Conservation (phyloP, 2,113 vertebrate species). For the Stomatorhinus ivindoensis region DNA sequence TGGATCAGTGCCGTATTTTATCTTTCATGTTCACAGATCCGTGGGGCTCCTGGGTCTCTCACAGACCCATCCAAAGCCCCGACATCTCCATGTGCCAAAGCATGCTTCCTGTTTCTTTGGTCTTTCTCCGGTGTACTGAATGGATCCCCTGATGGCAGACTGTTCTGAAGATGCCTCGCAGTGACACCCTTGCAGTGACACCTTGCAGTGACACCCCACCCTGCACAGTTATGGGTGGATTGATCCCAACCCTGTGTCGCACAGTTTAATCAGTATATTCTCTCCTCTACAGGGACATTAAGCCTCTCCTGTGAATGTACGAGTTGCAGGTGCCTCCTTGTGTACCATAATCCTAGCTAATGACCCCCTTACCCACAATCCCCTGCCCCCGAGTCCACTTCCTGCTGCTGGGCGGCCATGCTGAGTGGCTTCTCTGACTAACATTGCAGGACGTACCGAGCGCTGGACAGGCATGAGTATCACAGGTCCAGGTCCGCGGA, state of each 20-base stretch:
- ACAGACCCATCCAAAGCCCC: background rate
- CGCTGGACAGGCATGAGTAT: slow-evolving; percentile 83
- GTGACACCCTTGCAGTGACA: background rate
- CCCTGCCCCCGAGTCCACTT: background rate
- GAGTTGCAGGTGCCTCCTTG: background rate
- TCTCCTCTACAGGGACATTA: background rate
- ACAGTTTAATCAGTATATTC: background rate
- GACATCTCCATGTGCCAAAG: background rate
- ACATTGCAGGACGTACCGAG: slow-evolving; percentile 82
- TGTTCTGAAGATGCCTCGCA: background rate
- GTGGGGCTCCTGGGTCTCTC: background rate
- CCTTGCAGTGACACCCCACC: background rate
- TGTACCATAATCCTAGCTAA: background rate
- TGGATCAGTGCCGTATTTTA: background rate
- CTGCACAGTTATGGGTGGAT: background rate
- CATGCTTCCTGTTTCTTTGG: background rate
- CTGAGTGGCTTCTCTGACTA: slow-evolving; percentile 80
- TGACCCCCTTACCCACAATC: background rate
- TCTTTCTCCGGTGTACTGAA: background rate
- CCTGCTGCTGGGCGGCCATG: slow-evolving; percentile 40
- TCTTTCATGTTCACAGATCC: background rate
- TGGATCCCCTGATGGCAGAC: background rate
- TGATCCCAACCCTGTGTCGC: background rate
- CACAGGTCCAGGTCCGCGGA: slow-evolving; percentile 88
- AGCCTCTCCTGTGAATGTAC: background rate